Base-by-base conservation (phyloP, 2,113 vertebrate genomes). In the Salvelinus alpinus region DNA sequence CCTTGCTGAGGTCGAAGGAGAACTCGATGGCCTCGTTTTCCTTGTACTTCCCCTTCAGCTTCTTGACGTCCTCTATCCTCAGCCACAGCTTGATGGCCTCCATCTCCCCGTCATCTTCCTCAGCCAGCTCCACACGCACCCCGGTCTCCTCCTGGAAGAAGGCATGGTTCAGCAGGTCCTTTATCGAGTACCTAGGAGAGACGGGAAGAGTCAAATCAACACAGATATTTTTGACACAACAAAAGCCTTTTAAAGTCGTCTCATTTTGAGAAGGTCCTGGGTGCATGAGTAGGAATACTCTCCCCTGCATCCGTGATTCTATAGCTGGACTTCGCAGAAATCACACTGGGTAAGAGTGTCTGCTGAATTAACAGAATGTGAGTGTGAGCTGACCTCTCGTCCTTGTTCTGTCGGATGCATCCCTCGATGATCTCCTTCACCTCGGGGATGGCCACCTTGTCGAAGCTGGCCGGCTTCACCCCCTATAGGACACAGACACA, bases 401-500 rank as follows among this genome's bases (percentile, higher is more conserved):
- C 97, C 91, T 99, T 99, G 92, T 98, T 98, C 86, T 99, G 97
- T 11, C 96, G 94, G 84, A 99, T 99, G 80, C 97, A 99, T 86
- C 97, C 97, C 90, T 99, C 97, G 57, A 99, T 99, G 84, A 99
- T 99, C 91, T 99, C 97, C 89, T 99, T 99, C 73, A 99, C 97
- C 91, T 99, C 97, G 77, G 97, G 97, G 91, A 98, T 97, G 82
- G 97, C 97, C 88, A 99, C 97, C 92, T 99, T 99, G 93, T 99
- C 97, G 0, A 99, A 99, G 93, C 97, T 99, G 86, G 94, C 97
- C 34, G 97, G 97, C 84, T 99, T 99, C 86, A 99, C 97, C 67
- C 97, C 97, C 97, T 99, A 91, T n/a, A 80, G 80, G 83, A 90
- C 84, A 44, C 38, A 25, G 24, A 44, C 31, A 92, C 84, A 90